Evolutionary conservation across 2,888 invertebrate genomes (phyloP).

Genomic region (Lydus trimaculatus): DNA sequence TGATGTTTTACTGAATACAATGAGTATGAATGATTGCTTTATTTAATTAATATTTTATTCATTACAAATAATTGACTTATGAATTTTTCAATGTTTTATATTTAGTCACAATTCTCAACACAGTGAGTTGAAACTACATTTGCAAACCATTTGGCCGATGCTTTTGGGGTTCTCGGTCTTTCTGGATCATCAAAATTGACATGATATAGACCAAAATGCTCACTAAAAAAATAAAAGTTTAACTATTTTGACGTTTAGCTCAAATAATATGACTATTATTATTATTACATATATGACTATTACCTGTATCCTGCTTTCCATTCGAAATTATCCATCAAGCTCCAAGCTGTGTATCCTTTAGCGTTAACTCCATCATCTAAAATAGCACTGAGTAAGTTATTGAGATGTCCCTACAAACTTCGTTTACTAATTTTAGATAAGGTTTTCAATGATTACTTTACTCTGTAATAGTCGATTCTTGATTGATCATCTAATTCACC

Average conservation of each 20-base stretch:
- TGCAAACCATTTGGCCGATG: too few species aligned
- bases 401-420: too few species aligned
- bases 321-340: slow-evolving; percentile 53
- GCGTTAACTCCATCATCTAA: too few species aligned
- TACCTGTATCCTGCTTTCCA: slow-evolving; percentile 61
- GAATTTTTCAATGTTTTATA: too few species aligned
- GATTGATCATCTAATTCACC: slow-evolving; percentile 63
- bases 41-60: too few species aligned
- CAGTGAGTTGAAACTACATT: too few species aligned
- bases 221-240: slow-evolving; percentile 65
- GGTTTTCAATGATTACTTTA: slow-evolving; percentile 29
- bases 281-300: slow-evolving; percentile 15
- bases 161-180: slow-evolving; percentile 69
- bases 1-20: too few species aligned
- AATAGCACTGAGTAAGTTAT: too few species aligned
- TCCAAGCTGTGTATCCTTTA: too few species aligned
- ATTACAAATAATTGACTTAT: too few species aligned
- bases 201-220: slow-evolving; percentile 73
- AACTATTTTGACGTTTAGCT: background rate
- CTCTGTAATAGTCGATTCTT: slow-evolving; percentile 64
- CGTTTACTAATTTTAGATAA: background rate
- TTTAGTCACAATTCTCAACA: too few species aligned
- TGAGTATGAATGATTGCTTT: too few species aligned
- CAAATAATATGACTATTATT: background rate
- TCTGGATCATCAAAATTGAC: slow-evolving; percentile 70